Conservation (phyloP, 2,888 invertebrate species). For the Thumatha senex region DNA sequence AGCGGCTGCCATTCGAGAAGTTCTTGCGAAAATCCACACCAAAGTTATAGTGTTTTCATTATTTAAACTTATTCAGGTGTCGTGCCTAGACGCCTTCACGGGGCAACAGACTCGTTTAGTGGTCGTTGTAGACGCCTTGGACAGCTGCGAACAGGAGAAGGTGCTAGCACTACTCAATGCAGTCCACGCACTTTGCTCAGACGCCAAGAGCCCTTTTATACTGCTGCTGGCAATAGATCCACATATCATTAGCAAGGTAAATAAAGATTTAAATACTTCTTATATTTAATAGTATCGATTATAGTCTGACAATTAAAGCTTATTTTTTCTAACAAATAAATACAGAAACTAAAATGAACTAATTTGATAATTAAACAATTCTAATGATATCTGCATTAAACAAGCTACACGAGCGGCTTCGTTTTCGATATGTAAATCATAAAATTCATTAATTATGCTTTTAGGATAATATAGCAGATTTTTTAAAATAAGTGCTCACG, state of each 20-base stretch:
- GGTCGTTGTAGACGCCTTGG: conserved; percentile 97
- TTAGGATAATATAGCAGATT: no score
- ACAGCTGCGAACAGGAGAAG: conserved; percentile 98
- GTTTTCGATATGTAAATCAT: no score
- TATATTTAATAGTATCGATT: not conserved
- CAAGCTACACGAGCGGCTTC: no score
- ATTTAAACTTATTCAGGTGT: conserved; percentile 80
- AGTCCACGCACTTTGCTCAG: conserved; percentile 96
- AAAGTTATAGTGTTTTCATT: no score
- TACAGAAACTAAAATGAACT: no score
- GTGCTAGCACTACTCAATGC: conserved; percentile 96
- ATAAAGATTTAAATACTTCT: conserved; percentile 9
- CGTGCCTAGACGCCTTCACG: conserved; percentile 96
- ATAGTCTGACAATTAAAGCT: not conserved
- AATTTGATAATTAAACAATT: no score
- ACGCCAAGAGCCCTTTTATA: conserved; percentile 97
- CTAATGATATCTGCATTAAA: no score
- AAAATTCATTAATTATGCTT: no score
- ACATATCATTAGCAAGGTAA: conserved; percentile 97
- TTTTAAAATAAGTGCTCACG: no score
- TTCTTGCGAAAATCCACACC: no score
- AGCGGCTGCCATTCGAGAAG: not conserved
- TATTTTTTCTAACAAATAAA: not conserved
- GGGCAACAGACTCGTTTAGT: conserved; percentile 97
- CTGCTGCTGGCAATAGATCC: conserved; percentile 98